Evolutionary conservation across 2,113 vertebrate species (phyloP), one percentile per base, ranked within the genome.

Genomic region (Chaetodon trifascialis): DNA sequence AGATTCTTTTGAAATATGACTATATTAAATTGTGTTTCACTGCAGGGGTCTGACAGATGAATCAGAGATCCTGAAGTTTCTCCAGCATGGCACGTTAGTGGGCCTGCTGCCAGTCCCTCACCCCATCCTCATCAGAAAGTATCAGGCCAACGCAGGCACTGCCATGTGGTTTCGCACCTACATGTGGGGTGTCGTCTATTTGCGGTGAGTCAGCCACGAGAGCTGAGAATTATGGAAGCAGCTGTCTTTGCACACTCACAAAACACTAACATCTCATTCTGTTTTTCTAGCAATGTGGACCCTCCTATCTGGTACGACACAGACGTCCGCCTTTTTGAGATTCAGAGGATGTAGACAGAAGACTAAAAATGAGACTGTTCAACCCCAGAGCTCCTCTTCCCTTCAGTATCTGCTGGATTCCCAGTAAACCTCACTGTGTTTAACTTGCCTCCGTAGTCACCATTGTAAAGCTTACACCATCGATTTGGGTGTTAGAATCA

Each of bases 151-250:
- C 76, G 96, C 98, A 0, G 98, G 98, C 90, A 99, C 98, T 0
- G 97, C 98, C 91, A 97, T 97, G 96, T 99, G 98, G 98, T 99
- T 99, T 92, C 97, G 98, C 52, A 99, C 98, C 40, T 99, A 99
- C 93, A 99, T 99, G 98, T 99, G 98, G 98, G 98, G 98, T 3
- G 97, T 99, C 47, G 96, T 99, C 91, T 99, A 99, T 89, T 91
- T 99, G 92, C 97, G 98, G 98, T 99, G 88, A 96, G 94, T 89
- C 11, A 15, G 23, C 21, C 6, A 17, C 30, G 17, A 64, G 15
- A 68, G 34, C 36, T 0, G 12, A 40, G 9, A 0, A 7, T 68
- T 12, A 12, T n/a, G 10, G 25, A 38, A 3, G 66, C n/a, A 34
- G 16, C 30, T 10, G 2, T 44, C 10, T 44, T 15, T 12, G 3